Evolutionary conservation across 2,113 vertebrate genomes (phyloP).

Genomic region (Callospermophilus lateralis): DNA sequence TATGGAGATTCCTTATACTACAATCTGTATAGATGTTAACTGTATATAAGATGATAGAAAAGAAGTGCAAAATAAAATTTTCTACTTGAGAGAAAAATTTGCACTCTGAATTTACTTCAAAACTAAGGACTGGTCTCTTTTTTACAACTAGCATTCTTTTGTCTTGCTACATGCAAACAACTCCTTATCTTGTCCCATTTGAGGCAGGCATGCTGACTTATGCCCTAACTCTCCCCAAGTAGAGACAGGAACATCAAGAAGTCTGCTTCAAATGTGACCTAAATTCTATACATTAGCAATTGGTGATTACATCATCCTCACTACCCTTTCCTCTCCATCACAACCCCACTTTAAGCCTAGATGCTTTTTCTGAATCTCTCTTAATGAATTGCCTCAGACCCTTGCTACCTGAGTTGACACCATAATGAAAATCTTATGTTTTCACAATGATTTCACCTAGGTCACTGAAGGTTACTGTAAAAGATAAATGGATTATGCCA

Average conservation of each 20-base stretch:
- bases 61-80: background rate
- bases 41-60: background rate
- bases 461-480: background rate
- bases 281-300: background rate
- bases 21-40: background rate
- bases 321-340: background rate
- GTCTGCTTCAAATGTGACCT: background rate
- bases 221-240: background rate
- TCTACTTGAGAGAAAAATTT: background rate
- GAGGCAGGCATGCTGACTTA: background rate
- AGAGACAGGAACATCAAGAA: background rate
- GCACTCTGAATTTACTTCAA: too few species aligned
- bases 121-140: background rate
- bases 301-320: background rate
- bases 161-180: background rate
- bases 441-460: background rate
- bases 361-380: background rate
- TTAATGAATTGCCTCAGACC: background rate
- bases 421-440: background rate
- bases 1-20: background rate
- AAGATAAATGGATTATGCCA: background rate
- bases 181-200: background rate
- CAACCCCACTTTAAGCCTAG: background rate
- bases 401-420: background rate
- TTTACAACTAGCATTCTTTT: background rate